These are phyloP conservation scores for Ciconia nigra DNA, from an alignment of 2,797 vertebrate genomes.

Conservation along the genomic window DNA sequence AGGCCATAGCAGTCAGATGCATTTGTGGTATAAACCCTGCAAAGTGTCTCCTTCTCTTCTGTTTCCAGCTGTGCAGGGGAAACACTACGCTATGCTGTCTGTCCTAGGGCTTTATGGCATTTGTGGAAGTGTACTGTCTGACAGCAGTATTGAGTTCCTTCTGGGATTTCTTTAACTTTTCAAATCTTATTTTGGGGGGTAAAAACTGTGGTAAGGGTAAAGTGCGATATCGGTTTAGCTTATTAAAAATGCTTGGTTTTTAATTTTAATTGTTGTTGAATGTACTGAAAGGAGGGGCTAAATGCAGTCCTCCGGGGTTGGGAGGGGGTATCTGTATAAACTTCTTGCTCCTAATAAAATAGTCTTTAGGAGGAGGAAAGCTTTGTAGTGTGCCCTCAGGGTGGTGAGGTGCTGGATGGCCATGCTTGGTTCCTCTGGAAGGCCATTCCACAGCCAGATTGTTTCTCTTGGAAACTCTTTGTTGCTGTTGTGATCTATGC, in stretches of 20 bases:
- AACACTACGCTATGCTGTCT: fast-evolving
- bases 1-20: not conserved
- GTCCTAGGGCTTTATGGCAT: not conserved
- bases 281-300: not conserved
- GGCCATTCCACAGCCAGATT: not conserved
- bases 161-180: not conserved
- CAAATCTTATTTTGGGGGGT: not conserved
- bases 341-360: not conserved
- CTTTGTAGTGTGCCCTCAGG: not conserved
- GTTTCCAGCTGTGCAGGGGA: fast-evolving
- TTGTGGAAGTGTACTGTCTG: not conserved
- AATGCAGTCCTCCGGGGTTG: not conserved
- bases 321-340: not conserved
- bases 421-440: not conserved
- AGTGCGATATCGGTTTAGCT: not conserved
- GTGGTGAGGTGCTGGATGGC: not conserved
- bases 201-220: not conserved
- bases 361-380: not conserved
- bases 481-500: not conserved
- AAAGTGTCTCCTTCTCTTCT: not conserved
- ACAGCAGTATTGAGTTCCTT: not conserved
- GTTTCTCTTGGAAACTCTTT: not conserved
- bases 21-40: not conserved
- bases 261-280: not conserved
- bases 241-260: not conserved